A percentile compares a stretch with the other conserved stretches of the same genome.
phyloP scores from a whole-genome alignment of 2,113 vertebrate species.

The Platichthys flesus region DNA sequence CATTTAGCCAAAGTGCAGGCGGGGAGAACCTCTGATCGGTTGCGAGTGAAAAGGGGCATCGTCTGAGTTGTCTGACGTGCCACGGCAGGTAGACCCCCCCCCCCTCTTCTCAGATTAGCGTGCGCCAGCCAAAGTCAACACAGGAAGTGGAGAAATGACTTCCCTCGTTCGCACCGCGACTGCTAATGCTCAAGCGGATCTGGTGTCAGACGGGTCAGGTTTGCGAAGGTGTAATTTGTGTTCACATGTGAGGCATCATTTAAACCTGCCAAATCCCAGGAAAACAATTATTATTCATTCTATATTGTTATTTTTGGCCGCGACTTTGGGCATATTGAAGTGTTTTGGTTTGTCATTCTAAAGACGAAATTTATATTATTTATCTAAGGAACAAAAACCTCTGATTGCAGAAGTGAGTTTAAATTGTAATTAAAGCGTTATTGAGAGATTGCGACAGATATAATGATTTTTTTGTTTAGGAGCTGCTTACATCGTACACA shows the following conservation, averaged over 20 bases:
- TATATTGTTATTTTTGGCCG: neutral
- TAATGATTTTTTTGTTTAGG: neutral
- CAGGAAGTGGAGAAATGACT: conserved; percentile 62
- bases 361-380: neutral
- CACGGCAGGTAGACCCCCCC: neutral
- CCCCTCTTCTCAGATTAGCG: conserved; percentile 57
- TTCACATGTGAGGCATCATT: conserved; percentile 4
- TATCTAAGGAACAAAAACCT: neutral
- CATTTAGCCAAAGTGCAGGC: too few relatives aligned
- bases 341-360: neutral
- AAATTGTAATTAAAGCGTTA: too few relatives aligned
- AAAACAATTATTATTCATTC: neutral
- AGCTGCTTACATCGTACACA: neutral
- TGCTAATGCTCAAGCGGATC: conserved; percentile 64
- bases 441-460: neutral
- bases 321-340: neutral
- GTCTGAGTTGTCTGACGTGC: conserved; percentile 28
- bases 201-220: conserved; percentile 50
- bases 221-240: conserved; percentile 45
- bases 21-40: neutral
- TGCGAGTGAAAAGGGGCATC: too few relatives aligned
- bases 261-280: conserved; percentile 12
- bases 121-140: conserved; percentile 77
- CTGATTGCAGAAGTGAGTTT: too few relatives aligned
- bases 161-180: conserved; percentile 67